Conservation (phyloP, 2,113 vertebrate genomes). For the Aix galericulata region DNA sequence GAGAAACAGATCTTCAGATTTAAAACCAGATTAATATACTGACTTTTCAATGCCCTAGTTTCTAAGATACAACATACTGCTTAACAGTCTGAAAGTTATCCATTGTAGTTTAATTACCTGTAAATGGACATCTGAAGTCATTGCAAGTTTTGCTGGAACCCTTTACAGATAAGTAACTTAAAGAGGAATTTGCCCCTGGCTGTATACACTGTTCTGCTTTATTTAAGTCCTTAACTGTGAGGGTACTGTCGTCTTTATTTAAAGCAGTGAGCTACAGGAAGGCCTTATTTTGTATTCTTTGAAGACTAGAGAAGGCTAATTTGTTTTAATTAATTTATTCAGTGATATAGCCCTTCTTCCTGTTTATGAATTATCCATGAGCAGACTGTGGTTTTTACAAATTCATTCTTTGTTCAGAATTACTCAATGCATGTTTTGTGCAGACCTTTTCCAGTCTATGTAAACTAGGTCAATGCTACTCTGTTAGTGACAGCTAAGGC, state of each 20-base stretch:
- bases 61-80: not conserved
- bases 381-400: constrained; percentile 27
- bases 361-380: constrained; percentile 61
- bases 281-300: constrained; percentile 38
- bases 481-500: not conserved
- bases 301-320: constrained; percentile 49
- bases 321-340: constrained; percentile 60
- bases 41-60: not conserved
- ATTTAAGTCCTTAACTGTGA: constrained; percentile 33
- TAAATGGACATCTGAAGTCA: not conserved
- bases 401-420: constrained; percentile 59
- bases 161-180: not conserved
- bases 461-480: constrained; percentile 42
- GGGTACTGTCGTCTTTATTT: constrained; percentile 39
- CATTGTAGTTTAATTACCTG: not conserved
- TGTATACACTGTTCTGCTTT: constrained; percentile 4
- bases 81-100: not conserved
- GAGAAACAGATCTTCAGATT: not conserved
- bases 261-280: constrained; percentile 26
- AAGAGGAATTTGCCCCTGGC: constrained; percentile 7
- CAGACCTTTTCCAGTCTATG: constrained; percentile 32
- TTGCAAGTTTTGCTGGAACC: constrained; percentile 2
- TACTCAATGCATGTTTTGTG: constrained; percentile 52
- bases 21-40: not conserved
- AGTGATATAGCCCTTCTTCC: constrained; percentile 45